These are phyloP conservation scores for Lepus timidus DNA, from an alignment of 2,113 vertebrate genomes.

Conservation along the genomic window DNA sequence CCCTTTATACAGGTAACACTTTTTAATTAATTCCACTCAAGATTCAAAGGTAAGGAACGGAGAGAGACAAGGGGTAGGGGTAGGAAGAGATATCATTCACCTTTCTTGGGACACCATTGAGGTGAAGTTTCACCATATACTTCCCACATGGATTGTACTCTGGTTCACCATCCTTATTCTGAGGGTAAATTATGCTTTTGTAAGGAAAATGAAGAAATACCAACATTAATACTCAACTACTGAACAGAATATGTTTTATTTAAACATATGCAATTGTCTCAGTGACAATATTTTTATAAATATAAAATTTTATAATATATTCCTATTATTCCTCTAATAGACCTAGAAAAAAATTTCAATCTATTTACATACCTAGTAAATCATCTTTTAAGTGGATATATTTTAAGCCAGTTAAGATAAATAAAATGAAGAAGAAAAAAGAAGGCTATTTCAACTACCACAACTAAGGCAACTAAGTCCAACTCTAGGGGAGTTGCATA, in stretches of 20 bases:
- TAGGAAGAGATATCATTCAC: slow-evolving; percentile 81
- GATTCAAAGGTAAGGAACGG: neutral
- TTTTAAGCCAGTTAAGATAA: neutral
- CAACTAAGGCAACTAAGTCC: slow-evolving; percentile 8
- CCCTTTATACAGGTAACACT: slow-evolving; percentile 41
- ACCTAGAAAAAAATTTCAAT: slow-evolving; percentile 51
- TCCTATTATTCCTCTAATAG: slow-evolving; percentile 23
- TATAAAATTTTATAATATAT: too few relatives aligned
- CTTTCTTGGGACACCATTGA: slow-evolving; percentile 99
- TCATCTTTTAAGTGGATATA: neutral
- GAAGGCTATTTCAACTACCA: slow-evolving; percentile 40
- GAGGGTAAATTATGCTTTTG: slow-evolving; percentile 97
- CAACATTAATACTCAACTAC: slow-evolving; percentile 67
- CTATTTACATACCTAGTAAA: slow-evolving; percentile 25
- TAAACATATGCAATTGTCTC: slow-evolving; percentile 52
- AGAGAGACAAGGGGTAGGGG: neutral
- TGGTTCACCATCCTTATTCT: slow-evolving; percentile 97
- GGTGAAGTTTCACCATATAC: slow-evolving; percentile 99
- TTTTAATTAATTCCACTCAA: slow-evolving; percentile 43
- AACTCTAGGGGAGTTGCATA: slow-evolving; percentile 5
- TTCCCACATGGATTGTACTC: slow-evolving; percentile 99
- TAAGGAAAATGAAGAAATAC: slow-evolving; percentile 70
- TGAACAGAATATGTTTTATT: neutral
- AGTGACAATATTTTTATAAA: slow-evolving; percentile 51
- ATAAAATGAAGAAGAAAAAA: neutral